Evolutionary conservation across 2,797 vertebrate species (phyloP), one percentile per base, ranked within the genome.

Genomic region (Vultur gryphus): DNA sequence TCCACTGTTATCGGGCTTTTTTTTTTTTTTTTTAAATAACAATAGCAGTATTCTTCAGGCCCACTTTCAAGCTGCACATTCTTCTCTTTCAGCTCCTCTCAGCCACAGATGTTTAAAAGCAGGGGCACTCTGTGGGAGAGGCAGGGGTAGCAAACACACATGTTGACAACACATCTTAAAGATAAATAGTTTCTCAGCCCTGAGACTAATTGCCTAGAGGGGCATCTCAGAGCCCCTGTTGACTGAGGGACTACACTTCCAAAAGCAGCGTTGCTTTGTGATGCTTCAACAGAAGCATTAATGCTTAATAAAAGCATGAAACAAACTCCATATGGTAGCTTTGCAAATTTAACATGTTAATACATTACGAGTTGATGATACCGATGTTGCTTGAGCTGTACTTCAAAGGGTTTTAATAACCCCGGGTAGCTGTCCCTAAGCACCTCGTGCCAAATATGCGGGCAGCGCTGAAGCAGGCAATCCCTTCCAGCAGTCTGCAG

Each of bases 1-100:
- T 13, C 29, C 6, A 13, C 20, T 25, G 6, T 14, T 59, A 48
- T 0, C 0, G 0, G 61, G 15, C 1, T 25, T 49, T 43, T n/a
- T 23, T 6, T 2, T 41, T n/a, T 31, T 21, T 24, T 31, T 28
- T 9, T 52, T 8, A 7, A 41, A 13, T 16, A 35, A 35, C 21
- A 11, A 5, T 6, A 69, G 54, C 13, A 23, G 59, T 6, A 58
- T 28, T 8, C 43, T 46, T 44, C 41, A 69, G 54, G 76, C 37
- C n/a, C 29, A 54, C 33, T 29, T 59, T 59, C 44, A 59, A 92
- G 71, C 24, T 25, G 29, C 35, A 35, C 7, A 16, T 33, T 35
- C 44, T 62, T 78, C 52, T 49, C 44, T 71, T 59, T 24, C 43
- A 55, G 66, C 54, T 69, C 41, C n/a, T 71, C 57, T 48, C 54